A percentile compares a stretch with the other conserved stretches of the same genome.
These are phyloP conservation scores for Andrena trimmerana DNA, from an alignment of 2,888 invertebrate genomes.

Conservation along the genomic window DNA sequence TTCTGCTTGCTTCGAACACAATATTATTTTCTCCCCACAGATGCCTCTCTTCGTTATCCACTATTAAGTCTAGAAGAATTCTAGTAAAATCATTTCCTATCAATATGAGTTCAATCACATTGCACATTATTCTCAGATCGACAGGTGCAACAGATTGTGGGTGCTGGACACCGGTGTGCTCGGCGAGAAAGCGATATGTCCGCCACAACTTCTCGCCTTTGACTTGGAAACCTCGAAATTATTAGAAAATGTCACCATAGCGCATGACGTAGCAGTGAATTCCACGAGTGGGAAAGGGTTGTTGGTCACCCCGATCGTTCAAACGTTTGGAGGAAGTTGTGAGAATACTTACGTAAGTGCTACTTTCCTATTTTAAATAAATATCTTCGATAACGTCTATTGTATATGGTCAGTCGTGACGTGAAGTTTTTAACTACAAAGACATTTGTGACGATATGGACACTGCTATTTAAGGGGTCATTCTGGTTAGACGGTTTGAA, in stretches of 20 bases:
- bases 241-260: slow-evolving; percentile 71
- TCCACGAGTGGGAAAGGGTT: slow-evolving; percentile 55
- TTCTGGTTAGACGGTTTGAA: no score
- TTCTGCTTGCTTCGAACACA: no score
- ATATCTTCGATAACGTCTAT: no score
- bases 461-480: no score
- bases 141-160: slow-evolving; percentile 90
- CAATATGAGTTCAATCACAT: not conserved
- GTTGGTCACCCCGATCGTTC: slow-evolving; percentile 74
- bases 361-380: no score
- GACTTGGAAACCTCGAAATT: slow-evolving; percentile 86
- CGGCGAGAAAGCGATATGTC: slow-evolving; percentile 87
- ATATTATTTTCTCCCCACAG: no score
- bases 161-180: slow-evolving; percentile 90
- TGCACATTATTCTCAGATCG: slow-evolving; percentile 86
- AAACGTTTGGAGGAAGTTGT: slow-evolving; percentile 60
- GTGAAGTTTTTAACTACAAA: not conserved
- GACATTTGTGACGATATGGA: not conserved
- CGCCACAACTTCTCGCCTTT: slow-evolving; percentile 91
- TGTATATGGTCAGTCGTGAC: not conserved
- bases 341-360: slow-evolving; percentile 64
- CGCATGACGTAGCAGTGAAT: slow-evolving; percentile 59
- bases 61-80: no score
- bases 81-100: not conserved
- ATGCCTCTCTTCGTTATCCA: no score